Conservation (phyloP, 2,888 invertebrate genomes). For the Drosophila mercatorum region DNA sequence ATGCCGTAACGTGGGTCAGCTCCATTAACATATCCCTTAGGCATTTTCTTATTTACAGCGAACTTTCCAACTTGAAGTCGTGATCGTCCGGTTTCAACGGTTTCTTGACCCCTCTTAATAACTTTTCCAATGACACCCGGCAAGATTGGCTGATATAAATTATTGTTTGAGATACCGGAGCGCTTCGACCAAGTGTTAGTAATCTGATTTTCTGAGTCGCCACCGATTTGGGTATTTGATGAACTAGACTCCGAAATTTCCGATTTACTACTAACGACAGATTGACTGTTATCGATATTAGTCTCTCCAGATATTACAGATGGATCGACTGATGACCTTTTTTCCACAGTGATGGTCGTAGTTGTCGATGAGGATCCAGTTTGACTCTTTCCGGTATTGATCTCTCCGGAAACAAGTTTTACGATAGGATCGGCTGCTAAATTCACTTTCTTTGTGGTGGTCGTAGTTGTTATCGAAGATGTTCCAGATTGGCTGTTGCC, state of each 20-base stretch:
- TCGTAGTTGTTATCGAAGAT: background rate
- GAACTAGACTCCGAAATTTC: conserved; percentile 19
- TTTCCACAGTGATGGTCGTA: conserved; percentile 3
- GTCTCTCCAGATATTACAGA: conserved; percentile 4
- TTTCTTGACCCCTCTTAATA: conserved; percentile 25
- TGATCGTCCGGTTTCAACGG: background rate
- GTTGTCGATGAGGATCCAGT: conserved; percentile 1
- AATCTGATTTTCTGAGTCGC: too few relatives aligned
- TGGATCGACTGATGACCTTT: background rate
- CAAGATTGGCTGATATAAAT: conserved; percentile 9
- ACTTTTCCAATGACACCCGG: conserved; percentile 38
- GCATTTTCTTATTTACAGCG: background rate
- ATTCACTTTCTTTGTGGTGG: background rate
- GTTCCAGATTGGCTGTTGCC: background rate
- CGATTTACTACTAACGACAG: background rate
- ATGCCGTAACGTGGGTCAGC: conserved; percentile 17
- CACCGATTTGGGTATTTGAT: conserved; percentile 1
- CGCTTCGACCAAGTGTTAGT: too few relatives aligned
- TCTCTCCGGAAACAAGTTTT: background rate
- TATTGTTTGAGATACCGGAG: background rate
- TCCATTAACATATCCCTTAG: conserved; percentile 9
- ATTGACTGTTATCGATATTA: conserved; percentile 3
- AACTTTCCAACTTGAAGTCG: conserved; percentile 2
- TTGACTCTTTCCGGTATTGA: background rate
- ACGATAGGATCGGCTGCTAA: background rate